Evolutionary conservation across 1,140 invertebrate genomes (phyloP), one percentile per base, ranked within the genome.

Genomic region (Anastatus disparis): DNA sequence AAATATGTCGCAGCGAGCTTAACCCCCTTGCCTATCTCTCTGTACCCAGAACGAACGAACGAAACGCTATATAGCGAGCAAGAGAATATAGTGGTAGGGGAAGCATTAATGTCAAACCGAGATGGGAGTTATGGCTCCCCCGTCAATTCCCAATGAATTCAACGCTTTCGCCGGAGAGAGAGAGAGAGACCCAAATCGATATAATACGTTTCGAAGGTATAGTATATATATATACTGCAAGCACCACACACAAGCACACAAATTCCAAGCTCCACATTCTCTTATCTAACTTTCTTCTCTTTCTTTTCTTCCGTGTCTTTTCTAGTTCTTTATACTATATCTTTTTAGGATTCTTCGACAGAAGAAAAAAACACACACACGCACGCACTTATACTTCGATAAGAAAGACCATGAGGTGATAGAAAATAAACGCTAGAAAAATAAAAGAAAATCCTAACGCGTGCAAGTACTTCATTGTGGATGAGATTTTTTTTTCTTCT

Each of bases 61-160:
- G 77, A 76, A 81, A n/a, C n/a, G n/a, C n/a, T n/a, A n/a, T n/a
- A n/a, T n/a, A n/a, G n/a, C n/a, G n/a, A n/a, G n/a, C n/a, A n/a
- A 81, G 55, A 71, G 82, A 10, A n/a, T 10, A 10, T 4, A 35
- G 31, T 4, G 31, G 31, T 79, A 81, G 81, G 81, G 82, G 80
- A 80, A 31, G 81, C 84, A 85, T 86, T 86, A 86, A 85, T 79
- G 84, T 86, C 84, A 85, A 85, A 85, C 77, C 77, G 78, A 84
- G 81, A 86, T 81, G 82, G 78, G 76, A 86, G 80, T 86, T 86
- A 85, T 86, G 82, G 84, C 82, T 86, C 84, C 84, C 84, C 83
- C 84, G 84, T 86, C 84, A 86, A 84, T 86, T 86, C 81, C 80
- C 82, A 85, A 86, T 82, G 84, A 86, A 85, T 86, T 85, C 83